Evolutionary conservation across 30 jellyfish, hydroid and myxozoan genomes (phyloP), one percentile per base, ranked within the genome.

Genomic region (Clytia hemisphaerica): DNA sequence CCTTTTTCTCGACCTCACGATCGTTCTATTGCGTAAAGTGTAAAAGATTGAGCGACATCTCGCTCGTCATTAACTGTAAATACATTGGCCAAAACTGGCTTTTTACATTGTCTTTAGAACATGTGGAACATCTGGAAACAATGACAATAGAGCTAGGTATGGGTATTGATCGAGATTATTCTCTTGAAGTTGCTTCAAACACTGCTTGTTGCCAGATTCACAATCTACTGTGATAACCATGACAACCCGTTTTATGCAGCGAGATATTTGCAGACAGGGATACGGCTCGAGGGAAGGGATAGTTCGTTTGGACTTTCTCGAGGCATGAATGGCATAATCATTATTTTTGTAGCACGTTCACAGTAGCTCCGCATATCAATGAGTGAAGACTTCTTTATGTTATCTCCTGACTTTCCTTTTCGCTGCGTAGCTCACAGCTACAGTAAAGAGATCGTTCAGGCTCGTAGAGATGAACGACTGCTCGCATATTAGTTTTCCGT

Each of bases 351-450:
- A 28, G 50, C 57, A 58, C 57, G 4, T 16, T 22, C 19, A 9
- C 27, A 45, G 32, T 45, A 22, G 32, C 18, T 48, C 32, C 49
- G 27, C 57, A 58, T 48, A 58, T 25, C 14, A 25, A 9, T 7
- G 5, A 58, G 57, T 5, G 27, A 25, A 26, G 45, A 3, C 76
- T 33, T 33, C 26, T 66, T 66, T 69, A 66, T 2, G 10, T 66
- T 49, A 37, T 44, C 79, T 24, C 79, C 79, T 6, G 79, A 38
- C 45, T 66, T 45, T 4, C 79, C 19, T 45, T 35, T 63, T 63
- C 32, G 70, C 38, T n/a, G 26, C 47, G 21, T 37, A 6, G 6
- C 19, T 45, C 15, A 66, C 79, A 4, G 79, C 44, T 9, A 66
- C 31, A 6, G 70, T 68, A 9, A 45, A 4, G 73, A 68, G 42